Evolutionary conservation across 2,888 invertebrate genomes (phyloP).

Genomic region (Hirudinaria manillensis): DNA sequence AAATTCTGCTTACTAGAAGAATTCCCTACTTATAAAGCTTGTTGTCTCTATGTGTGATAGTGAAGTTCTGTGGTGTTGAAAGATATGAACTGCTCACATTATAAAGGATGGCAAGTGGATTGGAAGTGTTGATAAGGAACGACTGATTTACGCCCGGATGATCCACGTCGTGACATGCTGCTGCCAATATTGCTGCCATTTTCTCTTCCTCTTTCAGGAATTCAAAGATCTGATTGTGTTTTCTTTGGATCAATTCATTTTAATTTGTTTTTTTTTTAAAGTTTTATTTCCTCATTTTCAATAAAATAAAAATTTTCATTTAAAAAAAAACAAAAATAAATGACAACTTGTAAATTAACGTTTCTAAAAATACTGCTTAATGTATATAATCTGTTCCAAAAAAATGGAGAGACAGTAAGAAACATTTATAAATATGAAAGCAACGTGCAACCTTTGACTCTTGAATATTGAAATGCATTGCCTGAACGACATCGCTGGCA

Average conservation of each 20-base stretch:
- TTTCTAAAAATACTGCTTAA: no score
- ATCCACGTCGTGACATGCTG: conserved; percentile 76
- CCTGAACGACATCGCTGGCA: conserved; percentile 84
- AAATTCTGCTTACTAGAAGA: no score
- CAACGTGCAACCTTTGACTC: conserved; percentile 63
- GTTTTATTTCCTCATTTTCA: no score
- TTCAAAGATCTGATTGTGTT: not conserved
- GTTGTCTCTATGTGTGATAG: no score
- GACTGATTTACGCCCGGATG: conserved; percentile 86
- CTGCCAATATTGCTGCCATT: conserved; percentile 76
- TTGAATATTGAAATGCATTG: conserved; percentile 78
- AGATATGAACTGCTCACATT: conserved; percentile 61
- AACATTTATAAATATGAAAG: not conserved
- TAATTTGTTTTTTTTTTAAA: no score
- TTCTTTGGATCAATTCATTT: not conserved
- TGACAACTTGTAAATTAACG: no score
- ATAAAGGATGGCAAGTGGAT: conserved; percentile 78
- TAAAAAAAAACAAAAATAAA: no score
- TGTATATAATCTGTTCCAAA: not conserved
- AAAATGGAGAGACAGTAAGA: no score
- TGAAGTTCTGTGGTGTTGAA: no score
- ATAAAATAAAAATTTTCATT: no score
- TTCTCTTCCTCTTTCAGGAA: conserved; percentile 66
- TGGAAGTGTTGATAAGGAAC: conserved; percentile 78
- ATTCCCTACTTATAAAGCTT: no score